Evolutionary conservation across 35 echinoderm and acorn worm species (phyloP).

Genomic region (Heliocidaris tuberculata): DNA sequence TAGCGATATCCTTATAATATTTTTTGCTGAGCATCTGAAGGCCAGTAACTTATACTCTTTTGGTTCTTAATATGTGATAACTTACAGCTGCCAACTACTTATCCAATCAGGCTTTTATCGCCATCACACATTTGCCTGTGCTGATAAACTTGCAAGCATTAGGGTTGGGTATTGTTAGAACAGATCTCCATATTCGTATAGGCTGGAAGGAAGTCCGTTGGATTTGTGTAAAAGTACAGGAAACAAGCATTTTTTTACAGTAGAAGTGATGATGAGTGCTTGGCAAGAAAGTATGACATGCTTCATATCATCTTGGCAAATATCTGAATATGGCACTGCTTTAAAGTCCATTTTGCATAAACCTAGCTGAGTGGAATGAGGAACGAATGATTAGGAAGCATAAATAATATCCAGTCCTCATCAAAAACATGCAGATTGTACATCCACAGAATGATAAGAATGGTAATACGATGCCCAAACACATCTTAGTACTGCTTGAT

Average conservation of each 20-base stretch:
- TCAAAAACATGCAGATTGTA: background rate
- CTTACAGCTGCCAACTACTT: background rate
- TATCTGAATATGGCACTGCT: background rate
- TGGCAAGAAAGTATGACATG: background rate
- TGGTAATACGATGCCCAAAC: background rate
- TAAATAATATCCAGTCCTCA: slow-evolving; percentile 6
- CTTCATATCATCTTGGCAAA: background rate
- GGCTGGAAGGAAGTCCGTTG: background rate
- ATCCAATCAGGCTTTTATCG: background rate
- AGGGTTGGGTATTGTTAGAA: background rate
- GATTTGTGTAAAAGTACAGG: background rate
- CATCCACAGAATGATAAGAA: background rate
- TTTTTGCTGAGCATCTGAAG: too few species aligned
- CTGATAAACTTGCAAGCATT: background rate
- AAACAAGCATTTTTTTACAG: background rate
- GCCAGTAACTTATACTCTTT: too few species aligned
- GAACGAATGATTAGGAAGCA: background rate
- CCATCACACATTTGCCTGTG: background rate
- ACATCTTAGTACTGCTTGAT: slow-evolving; percentile 3
- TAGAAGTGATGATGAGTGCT: background rate
- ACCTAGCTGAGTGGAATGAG: background rate
- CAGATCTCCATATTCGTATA: background rate
- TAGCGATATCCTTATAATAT: background rate
- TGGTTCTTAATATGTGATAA: too few species aligned
- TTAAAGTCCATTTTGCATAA: background rate